Base-by-base conservation (phyloP, 2,888 invertebrate genomes). In the Aporophyla nigra region DNA sequence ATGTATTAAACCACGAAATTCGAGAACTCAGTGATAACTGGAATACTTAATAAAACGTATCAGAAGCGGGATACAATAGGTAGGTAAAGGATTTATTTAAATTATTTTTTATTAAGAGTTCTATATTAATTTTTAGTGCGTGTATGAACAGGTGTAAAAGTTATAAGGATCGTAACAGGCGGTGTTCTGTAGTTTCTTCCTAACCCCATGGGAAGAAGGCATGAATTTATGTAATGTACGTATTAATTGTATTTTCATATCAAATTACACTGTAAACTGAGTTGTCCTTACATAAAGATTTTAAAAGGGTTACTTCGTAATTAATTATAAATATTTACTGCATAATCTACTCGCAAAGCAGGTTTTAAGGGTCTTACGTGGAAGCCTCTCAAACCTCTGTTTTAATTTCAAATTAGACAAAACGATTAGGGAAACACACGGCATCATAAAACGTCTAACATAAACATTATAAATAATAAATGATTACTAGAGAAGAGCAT, bases 351-450 rank as follows among this genome's bases (percentile, higher is more conserved):
- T 58, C 67, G 46, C 67, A 67, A 62, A 67, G 72, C 56, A 51
- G 56, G 66, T 80, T 79, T 83, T 80, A 84, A 80, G 71, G 80
- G 84, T 65, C 66, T 84, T 74, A 84, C 62, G 58, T 68, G 66
- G 58, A 69, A 63, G 68, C 72, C 71, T 73, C 59, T 76, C 75
- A 78, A 87, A 80, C 76, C 83, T 81, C 78, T 74, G 79, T 83
- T 82, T 88, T 79, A 80, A 79, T 83, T 86, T 84, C 76, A 83
- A 87, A 87, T 90, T 85, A 86, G 77, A 86, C 80, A 80, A 79
- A 85, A 86, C 85, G 83, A 86, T 89, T 90, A 87, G 63, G 71
- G 62, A 54, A 67, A 53, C 53, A 58, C n/a, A 53, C 33, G 71
- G 72, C 58, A 54, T 40, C 63, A 71, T 72, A 88, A 74, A 77